Evolutionary conservation across 2,888 invertebrate species (phyloP).

Genomic region (Rhaphigaster nebulosa): DNA sequence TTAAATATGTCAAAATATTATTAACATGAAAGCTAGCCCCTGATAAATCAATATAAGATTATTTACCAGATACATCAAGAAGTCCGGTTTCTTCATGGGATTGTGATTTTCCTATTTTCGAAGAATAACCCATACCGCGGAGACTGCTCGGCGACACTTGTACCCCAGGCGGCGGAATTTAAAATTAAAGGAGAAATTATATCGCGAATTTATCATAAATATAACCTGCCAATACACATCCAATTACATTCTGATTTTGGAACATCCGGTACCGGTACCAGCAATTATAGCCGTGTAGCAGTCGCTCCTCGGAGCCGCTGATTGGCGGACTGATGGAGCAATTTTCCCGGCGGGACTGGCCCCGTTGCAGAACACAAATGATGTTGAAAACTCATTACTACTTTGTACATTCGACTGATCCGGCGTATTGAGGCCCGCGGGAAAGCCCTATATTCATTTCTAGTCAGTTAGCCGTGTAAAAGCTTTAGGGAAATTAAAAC

Average conservation of each 20-base stretch:
- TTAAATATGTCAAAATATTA: no score
- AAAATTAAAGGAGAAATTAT: neutral
- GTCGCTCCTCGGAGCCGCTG: neutral
- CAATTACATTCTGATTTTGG: neutral
- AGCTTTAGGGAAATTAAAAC: constrained; percentile 9
- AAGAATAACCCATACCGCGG: no score
- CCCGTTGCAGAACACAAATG: neutral
- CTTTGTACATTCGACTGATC: neutral
- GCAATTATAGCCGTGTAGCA: neutral
- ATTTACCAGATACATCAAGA: no score
- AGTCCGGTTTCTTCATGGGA: no score
- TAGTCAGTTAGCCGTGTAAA: neutral
- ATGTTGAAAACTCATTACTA: constrained; percentile 34
- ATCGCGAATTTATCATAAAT: neutral
- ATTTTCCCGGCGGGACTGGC: neutral
- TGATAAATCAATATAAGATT: no score
- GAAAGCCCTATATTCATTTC: neutral
- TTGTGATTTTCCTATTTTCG: no score
- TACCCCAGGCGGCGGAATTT: neutral
- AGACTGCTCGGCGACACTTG: no score
- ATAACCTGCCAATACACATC: neutral
- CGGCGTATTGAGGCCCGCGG: neutral
- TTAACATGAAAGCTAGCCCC: no score
- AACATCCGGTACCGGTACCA: neutral
- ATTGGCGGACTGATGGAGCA: neutral